phyloP scores from a whole-genome alignment of 2,888 invertebrate species.

The Drosophila mercatorum region DNA sequence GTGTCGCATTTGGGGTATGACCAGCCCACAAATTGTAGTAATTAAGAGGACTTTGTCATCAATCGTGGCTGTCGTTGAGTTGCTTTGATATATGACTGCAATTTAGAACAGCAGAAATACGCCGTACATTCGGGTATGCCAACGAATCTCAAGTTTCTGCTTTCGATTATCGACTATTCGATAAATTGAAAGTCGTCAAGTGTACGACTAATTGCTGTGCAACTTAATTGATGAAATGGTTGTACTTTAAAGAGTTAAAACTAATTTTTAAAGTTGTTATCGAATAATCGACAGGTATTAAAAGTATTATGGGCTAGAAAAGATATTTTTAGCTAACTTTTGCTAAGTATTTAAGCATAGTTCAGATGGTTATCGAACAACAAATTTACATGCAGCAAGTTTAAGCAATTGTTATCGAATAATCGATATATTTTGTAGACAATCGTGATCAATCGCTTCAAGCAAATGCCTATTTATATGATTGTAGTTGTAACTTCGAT shows the following conservation, averaged over 20 bases:
- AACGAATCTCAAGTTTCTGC: background rate
- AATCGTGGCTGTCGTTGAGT: conserved; percentile 23
- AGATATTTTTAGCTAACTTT: background rate
- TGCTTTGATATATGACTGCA: conserved; percentile 39
- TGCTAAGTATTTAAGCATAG: background rate
- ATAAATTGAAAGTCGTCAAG: background rate
- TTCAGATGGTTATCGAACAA: too few species aligned
- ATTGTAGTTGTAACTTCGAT: background rate
- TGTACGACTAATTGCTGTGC: background rate
- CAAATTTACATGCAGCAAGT: background rate
- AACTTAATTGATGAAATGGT: background rate
- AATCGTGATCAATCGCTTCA: background rate
- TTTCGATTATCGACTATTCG: background rate
- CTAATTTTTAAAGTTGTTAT: background rate
- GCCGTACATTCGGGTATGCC: background rate
- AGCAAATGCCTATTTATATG: background rate
- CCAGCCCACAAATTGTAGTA: conserved; percentile 53
- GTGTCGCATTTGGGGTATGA: conserved; percentile 22
- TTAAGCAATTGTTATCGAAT: background rate
- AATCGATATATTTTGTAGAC: background rate
- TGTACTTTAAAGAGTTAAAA: background rate
- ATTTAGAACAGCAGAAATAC: conserved; percentile 18
- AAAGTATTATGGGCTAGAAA: background rate
- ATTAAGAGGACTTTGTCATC: conserved; percentile 50
- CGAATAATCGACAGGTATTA: background rate